Base-by-base conservation (phyloP, 2,113 vertebrate species). In the Lathamus discolor region DNA sequence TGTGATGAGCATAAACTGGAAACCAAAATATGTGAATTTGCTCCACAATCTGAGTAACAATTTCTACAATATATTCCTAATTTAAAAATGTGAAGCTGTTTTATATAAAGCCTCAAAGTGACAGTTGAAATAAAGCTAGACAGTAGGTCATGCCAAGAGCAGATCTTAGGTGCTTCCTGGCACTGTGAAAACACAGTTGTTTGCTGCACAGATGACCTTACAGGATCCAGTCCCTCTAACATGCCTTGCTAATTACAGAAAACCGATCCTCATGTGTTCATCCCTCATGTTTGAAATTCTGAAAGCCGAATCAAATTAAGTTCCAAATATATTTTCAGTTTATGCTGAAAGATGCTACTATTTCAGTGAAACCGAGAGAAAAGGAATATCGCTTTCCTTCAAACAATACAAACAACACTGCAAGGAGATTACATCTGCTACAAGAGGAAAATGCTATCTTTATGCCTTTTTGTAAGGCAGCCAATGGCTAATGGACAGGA, bases 381-480 rank as follows among this genome's bases (percentile, higher is more conserved):
- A 96, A 95, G 51, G 89, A 85, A 54, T 88, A 88, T 68, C 69
- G 61, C 93, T 94, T 97, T 97, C 77, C 73, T 96, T 94, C 43
- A 84, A 94, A 75, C 63, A 39, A 59, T 54, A 85, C 0, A 12
- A 96, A 92, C 95, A 95, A 70, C 93, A 55, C 44, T 69, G 37
- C 68, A 79, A 88, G 52, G 86, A 96, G 78, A 85, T 87, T 87
- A 86, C 97, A 93, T 97, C 90, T 64, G 86, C 82, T 84, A 64
- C 88, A 92, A 92, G 95, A 80, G 46, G 74, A 94, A 97, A 93
- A 91, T 27, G 72, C 97, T 96, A 76, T 94, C 96, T 96, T 96
- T 96, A 83, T 96, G 91, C 78, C 91, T 97, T 95, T 83, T 85
- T 94, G 94, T 97, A 97, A 98, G 96, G 91, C 96, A 90, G 95